Conservation (phyloP, 2,113 vertebrate species). For the Vulpes vulpes region DNA sequence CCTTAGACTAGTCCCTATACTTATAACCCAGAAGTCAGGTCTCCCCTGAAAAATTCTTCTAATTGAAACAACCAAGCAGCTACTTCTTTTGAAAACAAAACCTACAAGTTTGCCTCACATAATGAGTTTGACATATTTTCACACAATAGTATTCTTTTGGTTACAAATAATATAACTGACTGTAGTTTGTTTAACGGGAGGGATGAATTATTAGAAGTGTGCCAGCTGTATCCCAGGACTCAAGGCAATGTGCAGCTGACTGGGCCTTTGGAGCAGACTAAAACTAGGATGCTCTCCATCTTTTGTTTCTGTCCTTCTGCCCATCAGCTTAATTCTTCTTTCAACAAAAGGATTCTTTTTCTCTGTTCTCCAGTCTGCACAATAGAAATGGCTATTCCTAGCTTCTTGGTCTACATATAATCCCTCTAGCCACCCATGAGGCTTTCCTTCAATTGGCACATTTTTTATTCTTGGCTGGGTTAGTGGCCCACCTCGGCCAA, state of each 20-base stretch:
- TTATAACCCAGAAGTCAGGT: background rate
- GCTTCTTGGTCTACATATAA: background rate
- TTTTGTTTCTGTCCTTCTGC: background rate
- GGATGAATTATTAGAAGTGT: background rate
- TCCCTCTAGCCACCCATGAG: background rate
- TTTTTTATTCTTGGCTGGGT: background rate
- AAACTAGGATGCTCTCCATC: background rate
- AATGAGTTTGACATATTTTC: background rate
- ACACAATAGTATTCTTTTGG: background rate
- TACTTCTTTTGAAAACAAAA: conserved; percentile 37
- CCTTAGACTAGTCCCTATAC: background rate
- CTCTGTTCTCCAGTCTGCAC: background rate
- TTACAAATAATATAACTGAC: background rate
- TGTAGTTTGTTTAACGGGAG: background rate
- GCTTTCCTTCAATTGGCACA: background rate
- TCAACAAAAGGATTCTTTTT: background rate
- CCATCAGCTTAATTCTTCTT: background rate
- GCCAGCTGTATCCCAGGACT: background rate
- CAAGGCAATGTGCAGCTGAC: background rate
- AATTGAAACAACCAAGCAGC: background rate
- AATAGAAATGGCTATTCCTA: background rate
- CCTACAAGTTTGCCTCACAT: background rate
- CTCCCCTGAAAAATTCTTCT: background rate
- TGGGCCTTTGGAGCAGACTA: background rate
- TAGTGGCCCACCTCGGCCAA: background rate